Evolutionary conservation across 1,140 invertebrate genomes (phyloP).

Genomic region (Rhopalosiphum maidis): DNA sequence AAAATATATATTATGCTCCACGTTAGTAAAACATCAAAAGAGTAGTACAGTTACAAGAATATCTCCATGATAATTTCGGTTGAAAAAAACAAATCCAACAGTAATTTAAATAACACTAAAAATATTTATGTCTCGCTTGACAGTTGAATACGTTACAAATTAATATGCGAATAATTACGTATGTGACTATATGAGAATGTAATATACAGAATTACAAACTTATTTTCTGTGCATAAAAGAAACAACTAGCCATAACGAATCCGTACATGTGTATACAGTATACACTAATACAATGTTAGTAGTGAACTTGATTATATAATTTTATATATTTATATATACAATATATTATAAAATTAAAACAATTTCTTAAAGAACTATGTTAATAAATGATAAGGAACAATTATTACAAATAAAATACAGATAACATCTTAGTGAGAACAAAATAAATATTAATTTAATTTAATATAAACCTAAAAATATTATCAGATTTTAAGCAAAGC

Average conservation of each 20-base stretch:
- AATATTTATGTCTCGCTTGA: too few species aligned
- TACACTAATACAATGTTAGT: not conserved
- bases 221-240: not conserved
- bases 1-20: not conserved
- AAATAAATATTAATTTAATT: too few species aligned
- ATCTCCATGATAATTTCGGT: not conserved
- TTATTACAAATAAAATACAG: not conserved
- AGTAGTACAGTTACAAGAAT: not conserved
- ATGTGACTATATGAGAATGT: not conserved
- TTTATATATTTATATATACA: not conserved
- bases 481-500: not conserved
- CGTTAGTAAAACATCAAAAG: not conserved
- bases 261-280: not conserved
- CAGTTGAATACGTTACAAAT: conserved; percentile 8
- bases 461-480: too few species aligned
- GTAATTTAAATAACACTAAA: conserved; percentile 1
- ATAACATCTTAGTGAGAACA: not conserved
- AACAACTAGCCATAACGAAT: not conserved
- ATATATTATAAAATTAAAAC: not conserved
- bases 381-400: not conserved
- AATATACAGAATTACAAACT: not conserved
- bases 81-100: not conserved
- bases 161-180: conserved; percentile 21
- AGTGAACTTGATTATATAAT: not conserved
- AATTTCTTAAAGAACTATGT: not conserved